Evolutionary conservation across 2,888 invertebrate species (phyloP), one percentile per base, ranked within the genome.

Genomic region (Drosophila setosimentum): DNA sequence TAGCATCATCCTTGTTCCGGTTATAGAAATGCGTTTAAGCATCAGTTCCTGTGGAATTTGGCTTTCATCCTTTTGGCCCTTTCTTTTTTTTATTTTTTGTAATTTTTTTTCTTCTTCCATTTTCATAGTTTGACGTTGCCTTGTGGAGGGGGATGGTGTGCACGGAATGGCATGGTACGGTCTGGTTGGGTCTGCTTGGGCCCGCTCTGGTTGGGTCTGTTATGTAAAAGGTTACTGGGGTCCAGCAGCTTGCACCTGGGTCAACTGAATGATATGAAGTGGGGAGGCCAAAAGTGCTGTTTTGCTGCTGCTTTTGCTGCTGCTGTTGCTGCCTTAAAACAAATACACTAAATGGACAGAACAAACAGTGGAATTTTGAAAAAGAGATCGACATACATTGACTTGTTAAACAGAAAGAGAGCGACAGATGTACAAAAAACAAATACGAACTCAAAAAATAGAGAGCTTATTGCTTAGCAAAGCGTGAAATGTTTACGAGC

Each of bases 401-500:
- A n/a, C 54, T 54, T 37, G n/a, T 18, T 0, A 6, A 40, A 7
- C 32, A 32, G 40, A 58, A 37, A 40, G 45, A 27, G 24, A n/a
- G 13, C 29, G 27, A 40, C 4, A 21, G 30, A 37, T 30, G 33
- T 24, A 29, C 1, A 33, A 32, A 32, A 68, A 30, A 68, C 29
- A 27, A n/a, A 16, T 57, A 55, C 49, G 24, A 66, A 21, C n/a
- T 8, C 30, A 33, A 21, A 35, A 51, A 58, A 53, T 30, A 55
- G 24, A 72, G 67, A 81, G 79, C 80, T 87, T 85, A 89, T 85
- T 89, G 86, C 90, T 81, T 78, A 86, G 90, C 83, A 87, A 83
- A 87, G 90, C 90, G 89, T 90, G 77, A 87, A 87, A 90, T 87
- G 90, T 88, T 90, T 87, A 88, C 90, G 88, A 87, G 88, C 90